phyloP scores from a whole-genome alignment of 2,888 invertebrate genomes.

The Morpho helenor region DNA sequence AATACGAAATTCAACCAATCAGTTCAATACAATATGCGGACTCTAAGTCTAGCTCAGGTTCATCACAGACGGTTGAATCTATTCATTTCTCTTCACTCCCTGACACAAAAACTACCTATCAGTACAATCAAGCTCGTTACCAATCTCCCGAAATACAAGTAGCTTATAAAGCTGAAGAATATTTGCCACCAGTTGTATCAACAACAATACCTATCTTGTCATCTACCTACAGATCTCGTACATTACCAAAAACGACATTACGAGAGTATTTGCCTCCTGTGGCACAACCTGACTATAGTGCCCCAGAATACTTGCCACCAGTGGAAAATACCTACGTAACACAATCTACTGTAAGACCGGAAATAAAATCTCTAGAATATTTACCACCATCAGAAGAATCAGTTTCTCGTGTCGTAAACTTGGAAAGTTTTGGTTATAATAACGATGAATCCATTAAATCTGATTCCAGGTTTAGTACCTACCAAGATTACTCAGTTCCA shows the following conservation, averaged over 20 bases:
- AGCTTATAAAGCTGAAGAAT: slow-evolving; percentile 61
- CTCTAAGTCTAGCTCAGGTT: slow-evolving; percentile 45
- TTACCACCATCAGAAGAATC: slow-evolving; percentile 24
- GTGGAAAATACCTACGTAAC: slow-evolving; percentile 34
- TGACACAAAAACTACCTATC: slow-evolving; percentile 41
- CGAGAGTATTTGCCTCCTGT: slow-evolving; percentile 37
- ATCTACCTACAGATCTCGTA: slow-evolving; percentile 51
- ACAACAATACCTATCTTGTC: slow-evolving; percentile 42
- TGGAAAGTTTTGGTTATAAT: slow-evolving; percentile 45
- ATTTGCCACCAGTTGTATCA: slow-evolving; percentile 54
- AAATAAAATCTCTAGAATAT: slow-evolving; percentile 24
- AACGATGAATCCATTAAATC: slow-evolving; percentile 29
- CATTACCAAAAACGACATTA: slow-evolving; percentile 46
- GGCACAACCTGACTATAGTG: slow-evolving; percentile 39
- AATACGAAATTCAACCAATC: slow-evolving; percentile 37
- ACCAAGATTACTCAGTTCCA: slow-evolving; percentile 33
- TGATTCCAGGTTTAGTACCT: slow-evolving; percentile 25
- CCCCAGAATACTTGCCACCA: slow-evolving; percentile 62
- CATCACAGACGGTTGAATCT: slow-evolving; percentile 52
- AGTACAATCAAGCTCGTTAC: slow-evolving; percentile 51
- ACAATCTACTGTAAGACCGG: slow-evolving; percentile 24
- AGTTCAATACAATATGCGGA: slow-evolving; percentile 22
- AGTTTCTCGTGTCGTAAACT: slow-evolving; percentile 34
- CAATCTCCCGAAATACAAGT: slow-evolving; percentile 63
- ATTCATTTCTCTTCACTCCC: slow-evolving; percentile 51